phyloP scores from a whole-genome alignment of 2,797 vertebrate species.

The Petrocephalus sullivani region DNA sequence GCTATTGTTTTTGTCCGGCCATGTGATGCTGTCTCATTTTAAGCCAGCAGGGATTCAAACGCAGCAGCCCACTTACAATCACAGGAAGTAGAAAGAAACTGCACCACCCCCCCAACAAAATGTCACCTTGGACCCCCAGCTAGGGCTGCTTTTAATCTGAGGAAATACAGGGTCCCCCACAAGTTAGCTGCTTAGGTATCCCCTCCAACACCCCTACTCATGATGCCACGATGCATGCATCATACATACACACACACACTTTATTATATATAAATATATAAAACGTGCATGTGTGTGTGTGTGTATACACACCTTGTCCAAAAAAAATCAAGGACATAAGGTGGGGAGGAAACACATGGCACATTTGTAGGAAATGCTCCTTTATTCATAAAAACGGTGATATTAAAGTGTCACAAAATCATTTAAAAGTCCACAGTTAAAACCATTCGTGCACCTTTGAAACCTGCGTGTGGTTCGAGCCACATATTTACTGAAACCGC shows the following conservation, averaged over 20 bases:
- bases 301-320: not conserved
- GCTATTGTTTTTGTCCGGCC: constrained; percentile 63
- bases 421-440: not conserved
- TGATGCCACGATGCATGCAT: too few relatives aligned
- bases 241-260: too few relatives aligned
- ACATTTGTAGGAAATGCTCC: not conserved
- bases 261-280: too few relatives aligned
- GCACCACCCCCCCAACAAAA: not conserved
- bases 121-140: not conserved
- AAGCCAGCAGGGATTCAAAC: not conserved
- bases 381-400: not conserved
- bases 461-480: not conserved
- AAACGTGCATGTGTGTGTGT: too few relatives aligned
- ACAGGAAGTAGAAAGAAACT: too few relatives aligned
- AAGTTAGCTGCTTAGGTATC: not conserved
- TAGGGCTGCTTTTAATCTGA: not conserved
- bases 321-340: not conserved
- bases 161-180: not conserved
- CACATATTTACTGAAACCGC: not conserved
- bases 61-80: not conserved
- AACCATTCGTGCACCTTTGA: not conserved
- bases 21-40: constrained; percentile 58
- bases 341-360: too few relatives aligned
- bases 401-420: not conserved
- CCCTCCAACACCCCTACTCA: not conserved